phyloP scores from a whole-genome alignment of 2,888 invertebrate species.

The Scrobipalpa costella region DNA sequence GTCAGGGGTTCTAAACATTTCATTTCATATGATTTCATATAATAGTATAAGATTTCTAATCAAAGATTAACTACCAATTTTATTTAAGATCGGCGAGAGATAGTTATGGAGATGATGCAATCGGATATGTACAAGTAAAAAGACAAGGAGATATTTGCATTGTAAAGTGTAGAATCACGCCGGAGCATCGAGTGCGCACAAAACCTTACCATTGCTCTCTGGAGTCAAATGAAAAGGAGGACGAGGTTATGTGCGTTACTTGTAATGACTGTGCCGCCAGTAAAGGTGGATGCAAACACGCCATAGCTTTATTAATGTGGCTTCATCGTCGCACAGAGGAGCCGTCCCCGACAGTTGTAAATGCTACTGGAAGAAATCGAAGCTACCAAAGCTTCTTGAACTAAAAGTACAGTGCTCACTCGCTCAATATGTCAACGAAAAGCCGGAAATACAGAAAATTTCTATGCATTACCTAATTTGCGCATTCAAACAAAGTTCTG shows the following conservation, averaged over 20 bases:
- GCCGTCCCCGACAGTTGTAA: conserved; percentile 39
- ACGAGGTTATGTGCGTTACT: neutral
- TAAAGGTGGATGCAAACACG: conserved; percentile 45
- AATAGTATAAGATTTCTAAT: too few relatives aligned
- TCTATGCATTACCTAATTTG: neutral
- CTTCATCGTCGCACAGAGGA: conserved; percentile 47
- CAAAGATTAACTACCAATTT: too few relatives aligned
- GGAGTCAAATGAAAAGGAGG: neutral
- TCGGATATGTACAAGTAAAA: neutral
- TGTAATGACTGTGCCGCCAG: neutral
- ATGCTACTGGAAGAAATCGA: conserved; percentile 48
- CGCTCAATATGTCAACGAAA: conserved; percentile 39
- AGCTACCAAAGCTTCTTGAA: conserved; percentile 41
- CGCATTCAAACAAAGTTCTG: conserved; percentile 28
- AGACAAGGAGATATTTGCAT: neutral
- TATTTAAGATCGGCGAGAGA: too few relatives aligned
- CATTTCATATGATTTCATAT: neutral
- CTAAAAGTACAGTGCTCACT: conserved; percentile 39
- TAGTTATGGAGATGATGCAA: too few relatives aligned
- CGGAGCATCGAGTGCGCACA: neutral
- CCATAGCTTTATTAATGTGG: conserved; percentile 47
- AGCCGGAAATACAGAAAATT: conserved; percentile 31
- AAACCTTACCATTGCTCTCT: neutral
- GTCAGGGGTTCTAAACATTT: neutral
- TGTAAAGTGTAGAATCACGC: neutral